These are phyloP conservation scores for Fratercula arctica DNA, from an alignment of 2,797 vertebrate species.

Conservation along the genomic window DNA sequence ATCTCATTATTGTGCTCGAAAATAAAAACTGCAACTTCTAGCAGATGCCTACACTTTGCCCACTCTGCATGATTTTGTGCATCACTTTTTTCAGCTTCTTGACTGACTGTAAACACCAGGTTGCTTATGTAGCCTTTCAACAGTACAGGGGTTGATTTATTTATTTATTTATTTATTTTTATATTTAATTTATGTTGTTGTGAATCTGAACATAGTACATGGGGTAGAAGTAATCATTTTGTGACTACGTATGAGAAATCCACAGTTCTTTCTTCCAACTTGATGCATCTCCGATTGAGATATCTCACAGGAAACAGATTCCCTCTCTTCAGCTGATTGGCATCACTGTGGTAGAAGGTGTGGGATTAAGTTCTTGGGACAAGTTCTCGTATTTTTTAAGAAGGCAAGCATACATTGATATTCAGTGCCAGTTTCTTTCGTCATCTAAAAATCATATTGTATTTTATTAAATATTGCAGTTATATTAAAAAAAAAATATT, in stretches of 20 bases:
- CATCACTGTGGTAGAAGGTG: background rate
- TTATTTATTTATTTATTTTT: no score
- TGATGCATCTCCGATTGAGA: background rate
- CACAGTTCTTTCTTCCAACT: background rate
- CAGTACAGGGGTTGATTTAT: background rate
- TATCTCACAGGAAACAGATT: background rate
- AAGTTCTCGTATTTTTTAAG: background rate
- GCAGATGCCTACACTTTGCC: background rate
- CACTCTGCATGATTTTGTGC: background rate
- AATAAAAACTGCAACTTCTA: background rate
- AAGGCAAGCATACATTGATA: background rate
- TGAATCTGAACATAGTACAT: background rate
- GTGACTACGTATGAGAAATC: background rate
- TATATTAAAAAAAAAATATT: fast-evolving
- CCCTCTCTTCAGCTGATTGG: background rate
- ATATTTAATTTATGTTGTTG: background rate
- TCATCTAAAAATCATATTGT: background rate
- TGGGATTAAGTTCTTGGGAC: background rate
- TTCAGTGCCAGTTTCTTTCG: background rate
- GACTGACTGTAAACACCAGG: background rate
- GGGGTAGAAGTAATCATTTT: background rate
- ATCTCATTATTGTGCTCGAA: background rate
- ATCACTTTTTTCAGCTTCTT: background rate
- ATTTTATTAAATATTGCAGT: background rate
- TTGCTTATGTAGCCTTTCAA: background rate